Evolutionary conservation across 1,140 invertebrate species (phyloP).

Genomic region (Forficula auricularia): DNA sequence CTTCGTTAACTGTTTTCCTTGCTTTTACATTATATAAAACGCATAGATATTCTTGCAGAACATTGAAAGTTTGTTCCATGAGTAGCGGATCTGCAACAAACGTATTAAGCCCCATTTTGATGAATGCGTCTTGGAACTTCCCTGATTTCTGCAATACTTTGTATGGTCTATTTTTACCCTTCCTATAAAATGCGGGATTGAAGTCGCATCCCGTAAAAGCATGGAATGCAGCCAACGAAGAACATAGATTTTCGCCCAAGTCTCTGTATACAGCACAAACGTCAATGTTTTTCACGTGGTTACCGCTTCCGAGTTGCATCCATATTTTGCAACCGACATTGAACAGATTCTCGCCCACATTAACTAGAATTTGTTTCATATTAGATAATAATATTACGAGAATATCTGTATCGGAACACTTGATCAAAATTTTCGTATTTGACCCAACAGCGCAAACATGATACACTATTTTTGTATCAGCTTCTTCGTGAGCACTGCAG

Average conservation of each 20-base stretch:
- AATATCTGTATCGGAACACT: slow-evolving; percentile 15
- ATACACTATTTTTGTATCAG: slow-evolving; percentile 16
- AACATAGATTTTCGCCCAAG: slow-evolving; percentile 16
- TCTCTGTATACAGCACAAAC: slow-evolving; percentile 16
- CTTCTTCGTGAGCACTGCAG: slow-evolving; percentile 15
- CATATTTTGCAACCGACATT: slow-evolving; percentile 14
- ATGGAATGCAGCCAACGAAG: slow-evolving; percentile 1
- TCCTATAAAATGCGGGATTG: slow-evolving; percentile 21
- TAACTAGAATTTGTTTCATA: slow-evolving; percentile 13
- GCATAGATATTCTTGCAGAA: no score
- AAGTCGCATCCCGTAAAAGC: slow-evolving; percentile 26
- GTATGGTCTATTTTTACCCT: slow-evolving; percentile 19
- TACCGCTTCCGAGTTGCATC: slow-evolving; percentile 15
- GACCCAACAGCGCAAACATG: slow-evolving; percentile 13
- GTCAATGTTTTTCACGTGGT: slow-evolving; percentile 16
- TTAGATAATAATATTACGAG: slow-evolving; percentile 15
- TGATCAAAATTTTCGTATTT: slow-evolving; percentile 13
- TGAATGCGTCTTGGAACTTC: no score
- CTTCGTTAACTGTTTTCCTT: no score
- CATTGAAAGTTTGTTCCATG: no score
- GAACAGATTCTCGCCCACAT: no score
- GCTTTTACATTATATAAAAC: no score
- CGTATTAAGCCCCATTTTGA: no score
- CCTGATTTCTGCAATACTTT: no score
- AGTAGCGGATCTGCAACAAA: no score